A percentile compares a stretch with the other conserved stretches of the same genome.
phyloP scores from a whole-genome alignment of 1,140 invertebrate genomes.

The Ceratina calcarata region DNA sequence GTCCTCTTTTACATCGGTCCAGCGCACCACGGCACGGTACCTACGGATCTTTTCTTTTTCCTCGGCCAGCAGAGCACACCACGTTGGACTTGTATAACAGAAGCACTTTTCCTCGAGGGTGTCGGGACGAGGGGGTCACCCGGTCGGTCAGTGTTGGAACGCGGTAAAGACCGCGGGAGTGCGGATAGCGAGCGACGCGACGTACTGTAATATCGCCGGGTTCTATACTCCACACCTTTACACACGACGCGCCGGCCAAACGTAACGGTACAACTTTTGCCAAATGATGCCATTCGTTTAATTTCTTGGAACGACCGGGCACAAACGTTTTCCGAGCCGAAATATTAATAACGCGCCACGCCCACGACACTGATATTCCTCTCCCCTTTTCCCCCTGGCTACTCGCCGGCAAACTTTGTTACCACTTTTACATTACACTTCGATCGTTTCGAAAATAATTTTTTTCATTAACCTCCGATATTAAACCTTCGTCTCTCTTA shows the following conservation, averaged over 20 bases:
- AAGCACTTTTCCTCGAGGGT: conserved; percentile 64
- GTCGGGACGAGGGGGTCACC: conserved; percentile 40
- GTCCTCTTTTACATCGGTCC: conserved; percentile 54
- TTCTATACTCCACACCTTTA: conserved; percentile 23
- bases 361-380: not conserved
- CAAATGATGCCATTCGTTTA: conserved; percentile 77
- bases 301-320: conserved; percentile 69
- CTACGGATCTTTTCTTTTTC: conserved; percentile 29
- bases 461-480: too few species aligned
- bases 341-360: conserved; percentile 61
- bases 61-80: not conserved
- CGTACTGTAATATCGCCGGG: conserved; percentile 50
- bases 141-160: conserved; percentile 60
- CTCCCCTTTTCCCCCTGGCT: not conserved
- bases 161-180: conserved; percentile 6
- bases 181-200: conserved; percentile 13
- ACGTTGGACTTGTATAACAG: not conserved
- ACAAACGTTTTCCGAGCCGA: conserved; percentile 63
- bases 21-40: too few species aligned
- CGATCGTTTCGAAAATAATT: too few species aligned
- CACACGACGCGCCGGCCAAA: conserved; percentile 52
- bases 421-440: conserved; percentile 1
- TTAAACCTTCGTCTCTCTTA: too few species aligned
- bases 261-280: conserved; percentile 73
- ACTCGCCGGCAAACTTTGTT: conserved; percentile 2